These are phyloP conservation scores for Lepidostoma basale DNA, from an alignment of 1,140 invertebrate genomes.

Conservation along the genomic window DNA sequence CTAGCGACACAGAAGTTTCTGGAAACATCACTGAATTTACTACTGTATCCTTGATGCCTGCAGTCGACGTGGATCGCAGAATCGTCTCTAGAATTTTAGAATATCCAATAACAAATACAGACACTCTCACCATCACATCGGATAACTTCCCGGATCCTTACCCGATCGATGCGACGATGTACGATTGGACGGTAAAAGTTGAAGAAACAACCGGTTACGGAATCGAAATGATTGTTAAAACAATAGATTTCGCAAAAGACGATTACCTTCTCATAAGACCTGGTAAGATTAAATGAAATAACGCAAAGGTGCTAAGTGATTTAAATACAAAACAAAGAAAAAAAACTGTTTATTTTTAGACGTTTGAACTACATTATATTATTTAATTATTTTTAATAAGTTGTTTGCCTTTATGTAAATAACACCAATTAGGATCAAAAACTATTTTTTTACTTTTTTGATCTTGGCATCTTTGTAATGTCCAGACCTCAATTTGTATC, in stretches of 20 bases:
- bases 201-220: slow-evolving; percentile 29
- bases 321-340: too few relatives aligned
- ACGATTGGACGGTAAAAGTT: slow-evolving; percentile 25
- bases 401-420: background rate
- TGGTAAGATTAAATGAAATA: slow-evolving; percentile 28
- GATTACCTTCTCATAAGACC: slow-evolving; percentile 35
- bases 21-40: too few relatives aligned
- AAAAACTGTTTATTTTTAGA: too few relatives aligned
- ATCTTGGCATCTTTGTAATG: background rate
- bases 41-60: too few relatives aligned
- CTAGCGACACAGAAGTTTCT: too few relatives aligned
- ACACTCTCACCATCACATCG: slow-evolving; percentile 13
- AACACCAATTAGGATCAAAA: background rate
- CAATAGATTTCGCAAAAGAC: slow-evolving; percentile 16
- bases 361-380: too few relatives aligned
- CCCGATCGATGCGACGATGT: background rate
- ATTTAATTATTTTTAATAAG: too few relatives aligned
- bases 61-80: too few relatives aligned
- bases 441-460: background rate
- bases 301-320: too few relatives aligned
- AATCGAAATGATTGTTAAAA: slow-evolving; percentile 38
- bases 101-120: slow-evolving; percentile 14
- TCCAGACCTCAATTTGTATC: too few relatives aligned
- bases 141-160: slow-evolving; percentile 32
- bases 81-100: too few relatives aligned